phyloP scores from a whole-genome alignment of 2,888 invertebrate genomes.

The Apoda limacodes region DNA sequence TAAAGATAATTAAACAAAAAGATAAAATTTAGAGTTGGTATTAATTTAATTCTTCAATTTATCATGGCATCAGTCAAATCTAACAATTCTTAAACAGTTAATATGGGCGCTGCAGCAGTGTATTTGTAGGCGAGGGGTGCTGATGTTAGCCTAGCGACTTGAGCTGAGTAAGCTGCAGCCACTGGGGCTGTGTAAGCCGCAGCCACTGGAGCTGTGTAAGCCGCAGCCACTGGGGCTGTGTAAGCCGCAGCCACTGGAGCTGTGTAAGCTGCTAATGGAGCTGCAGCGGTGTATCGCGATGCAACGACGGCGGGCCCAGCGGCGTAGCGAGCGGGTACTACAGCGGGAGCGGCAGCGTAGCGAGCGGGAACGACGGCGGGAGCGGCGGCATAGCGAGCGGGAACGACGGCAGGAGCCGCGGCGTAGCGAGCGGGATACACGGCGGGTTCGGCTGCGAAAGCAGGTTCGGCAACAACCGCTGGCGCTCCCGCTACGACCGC shows the following conservation, averaged over 20 bases:
- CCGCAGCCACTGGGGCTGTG: slow-evolving; percentile 30
- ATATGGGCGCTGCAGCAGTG: slow-evolving; percentile 34
- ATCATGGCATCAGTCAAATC: too few species aligned
- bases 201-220: slow-evolving; percentile 23
- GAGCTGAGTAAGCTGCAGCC: slow-evolving; percentile 23
- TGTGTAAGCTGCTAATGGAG: too few species aligned
- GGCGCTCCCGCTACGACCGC: slow-evolving; percentile 36
- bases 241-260: slow-evolving; percentile 32
- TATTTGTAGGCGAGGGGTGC: slow-evolving; percentile 32
- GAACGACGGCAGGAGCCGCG: slow-evolving; percentile 24
- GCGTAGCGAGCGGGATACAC: slow-evolving; percentile 30
- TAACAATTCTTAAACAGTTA: slow-evolving; percentile 31
- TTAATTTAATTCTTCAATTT: too few species aligned
- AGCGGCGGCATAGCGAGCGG: slow-evolving; percentile 19
- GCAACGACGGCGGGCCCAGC: slow-evolving; percentile 29
- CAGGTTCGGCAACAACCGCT: slow-evolving; percentile 27
- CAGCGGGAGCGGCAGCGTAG: slow-evolving; percentile 19
- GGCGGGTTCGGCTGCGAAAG: slow-evolving; percentile 26
- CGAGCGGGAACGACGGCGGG: slow-evolving; percentile 19
- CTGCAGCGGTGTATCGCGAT: slow-evolving; percentile 14
- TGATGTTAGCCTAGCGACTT: slow-evolving; percentile 19
- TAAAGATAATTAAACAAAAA: too few species aligned
- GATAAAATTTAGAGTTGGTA: too few species aligned
- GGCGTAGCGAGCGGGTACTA: slow-evolving; percentile 27
- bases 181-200: slow-evolving; percentile 33